These are phyloP conservation scores for Euspilapteryx auroguttella DNA, from an alignment of 2,888 invertebrate genomes.

Conservation along the genomic window DNA sequence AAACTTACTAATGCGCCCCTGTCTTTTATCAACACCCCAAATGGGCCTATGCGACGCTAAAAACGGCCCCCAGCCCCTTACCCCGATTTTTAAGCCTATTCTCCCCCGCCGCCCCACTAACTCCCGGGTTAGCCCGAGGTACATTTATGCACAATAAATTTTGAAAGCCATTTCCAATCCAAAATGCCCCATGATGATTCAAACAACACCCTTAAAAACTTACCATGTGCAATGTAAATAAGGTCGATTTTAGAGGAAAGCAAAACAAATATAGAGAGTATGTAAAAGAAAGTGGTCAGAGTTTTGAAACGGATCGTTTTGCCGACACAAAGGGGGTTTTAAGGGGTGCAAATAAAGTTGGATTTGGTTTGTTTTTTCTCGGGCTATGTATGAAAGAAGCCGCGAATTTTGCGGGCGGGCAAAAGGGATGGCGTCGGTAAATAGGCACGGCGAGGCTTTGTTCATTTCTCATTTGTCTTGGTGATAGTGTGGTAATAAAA, in stretches of 20 bases:
- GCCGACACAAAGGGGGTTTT: conserved; percentile 5
- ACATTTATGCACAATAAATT: conserved; percentile 63
- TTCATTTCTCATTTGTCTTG: conserved; percentile 55
- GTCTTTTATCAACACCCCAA: conserved; percentile 57
- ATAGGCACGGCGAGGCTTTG: conserved; percentile 46
- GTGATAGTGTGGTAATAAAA: conserved; percentile 39
- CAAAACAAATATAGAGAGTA: conserved; percentile 20
- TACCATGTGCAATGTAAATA: conserved; percentile 11
- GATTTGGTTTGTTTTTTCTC: conserved; percentile 20
- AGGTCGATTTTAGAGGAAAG: conserved; percentile 10
- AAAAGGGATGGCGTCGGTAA: conserved; percentile 27
- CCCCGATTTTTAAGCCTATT: conserved; percentile 58
- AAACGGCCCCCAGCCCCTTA: conserved; percentile 54
- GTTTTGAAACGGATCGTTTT: conserved; percentile 31
- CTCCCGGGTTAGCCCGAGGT: conserved; percentile 58
- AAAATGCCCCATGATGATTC: conserved; percentile 32
- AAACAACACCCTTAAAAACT: conserved; percentile 12
- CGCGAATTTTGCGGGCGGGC: conserved; percentile 35
- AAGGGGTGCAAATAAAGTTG: conserved; percentile 25
- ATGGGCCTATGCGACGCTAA: conserved; percentile 57
- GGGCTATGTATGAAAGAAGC: conserved; percentile 34
- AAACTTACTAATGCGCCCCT: too few relatives aligned
- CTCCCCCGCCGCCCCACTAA: conserved; percentile 28
- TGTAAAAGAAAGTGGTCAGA: conserved; percentile 43
- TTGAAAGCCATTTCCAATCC: conserved; percentile 41